Conservation (phyloP, 30 jellyfish, hydroid and myxozoan genomes). For the Aurelia coerulea region DNA sequence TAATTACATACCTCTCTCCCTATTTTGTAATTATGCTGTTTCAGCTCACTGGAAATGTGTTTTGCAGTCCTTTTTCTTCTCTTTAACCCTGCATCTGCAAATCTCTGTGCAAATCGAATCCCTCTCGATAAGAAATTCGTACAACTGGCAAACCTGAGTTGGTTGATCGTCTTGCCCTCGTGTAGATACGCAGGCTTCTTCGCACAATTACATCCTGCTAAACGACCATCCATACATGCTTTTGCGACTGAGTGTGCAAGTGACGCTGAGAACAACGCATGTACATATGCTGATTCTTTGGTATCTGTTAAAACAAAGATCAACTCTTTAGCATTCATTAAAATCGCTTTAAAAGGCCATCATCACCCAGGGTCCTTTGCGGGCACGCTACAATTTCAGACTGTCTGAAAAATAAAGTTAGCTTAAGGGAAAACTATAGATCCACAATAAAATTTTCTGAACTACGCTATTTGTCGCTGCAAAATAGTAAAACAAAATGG, state of each 20-base stretch:
- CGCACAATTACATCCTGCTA: slow-evolving; percentile 72
- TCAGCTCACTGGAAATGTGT: slow-evolving; percentile 60
- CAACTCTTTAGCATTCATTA: no score
- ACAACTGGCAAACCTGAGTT: slow-evolving; percentile 67
- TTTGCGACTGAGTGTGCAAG: slow-evolving; percentile 69
- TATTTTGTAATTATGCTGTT: slow-evolving; percentile 78
- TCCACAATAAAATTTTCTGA: no score
- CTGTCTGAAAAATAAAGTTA: neutral
- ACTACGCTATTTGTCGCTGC: no score
- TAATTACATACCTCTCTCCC: slow-evolving; percentile 68
- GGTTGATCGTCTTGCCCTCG: slow-evolving; percentile 47
- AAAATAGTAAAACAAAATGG: no score
- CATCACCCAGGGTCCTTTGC: no score
- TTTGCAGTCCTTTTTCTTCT: slow-evolving; percentile 35
- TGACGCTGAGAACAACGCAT: slow-evolving; percentile 81
- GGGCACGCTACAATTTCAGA: neutral
- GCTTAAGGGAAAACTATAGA: neutral
- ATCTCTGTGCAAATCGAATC: slow-evolving; percentile 52
- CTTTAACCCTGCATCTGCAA: slow-evolving; percentile 68
- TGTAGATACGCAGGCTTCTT: slow-evolving; percentile 70
- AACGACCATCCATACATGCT: slow-evolving; percentile 72
- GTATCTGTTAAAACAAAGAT: slow-evolving; percentile 60
- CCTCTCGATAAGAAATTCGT: slow-evolving; percentile 67
- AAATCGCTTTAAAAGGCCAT: no score
- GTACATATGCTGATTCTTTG: slow-evolving; percentile 78